Evolutionary conservation across 2,888 invertebrate species (phyloP).

Genomic region (Helicoverpa assulta): DNA sequence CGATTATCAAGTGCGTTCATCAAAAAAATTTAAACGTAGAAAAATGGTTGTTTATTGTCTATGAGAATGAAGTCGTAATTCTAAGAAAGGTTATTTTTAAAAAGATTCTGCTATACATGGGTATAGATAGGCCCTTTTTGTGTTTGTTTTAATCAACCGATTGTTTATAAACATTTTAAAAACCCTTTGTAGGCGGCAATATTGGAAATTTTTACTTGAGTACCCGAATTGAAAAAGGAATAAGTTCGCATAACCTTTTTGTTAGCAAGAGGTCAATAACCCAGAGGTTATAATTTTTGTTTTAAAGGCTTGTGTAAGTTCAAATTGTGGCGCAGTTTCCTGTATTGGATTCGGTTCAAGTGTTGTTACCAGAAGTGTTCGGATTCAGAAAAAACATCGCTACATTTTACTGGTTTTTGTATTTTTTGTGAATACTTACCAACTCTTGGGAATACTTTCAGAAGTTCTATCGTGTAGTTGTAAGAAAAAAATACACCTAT

Average conservation of each 20-base stretch:
- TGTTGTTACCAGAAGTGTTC: not conserved
- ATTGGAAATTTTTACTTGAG: not conserved
- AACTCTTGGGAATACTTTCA: too few species aligned
- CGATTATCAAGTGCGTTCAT: too few species aligned
- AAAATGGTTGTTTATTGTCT: too few species aligned
- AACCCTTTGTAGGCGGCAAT: slow-evolving; percentile 2
- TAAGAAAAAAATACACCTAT: too few species aligned
- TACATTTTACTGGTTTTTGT: not conserved
- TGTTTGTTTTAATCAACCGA: not conserved
- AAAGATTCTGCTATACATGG: not conserved
- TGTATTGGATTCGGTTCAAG: slow-evolving; percentile 3
- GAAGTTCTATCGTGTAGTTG: too few species aligned
- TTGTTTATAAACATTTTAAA: slow-evolving; percentile 13
- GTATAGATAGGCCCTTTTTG: too few species aligned
- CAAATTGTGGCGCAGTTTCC: not conserved
- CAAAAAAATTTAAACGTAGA: too few species aligned
- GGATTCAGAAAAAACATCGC: not conserved
- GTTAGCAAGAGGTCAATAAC: slow-evolving; percentile 18
- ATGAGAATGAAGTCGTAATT: too few species aligned
- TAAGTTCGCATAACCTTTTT: slow-evolving; percentile 3
- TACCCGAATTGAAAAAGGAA: slow-evolving; percentile 8
- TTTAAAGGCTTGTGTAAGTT: slow-evolving; percentile 14
- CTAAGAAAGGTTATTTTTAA: not conserved
- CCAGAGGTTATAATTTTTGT: not conserved
- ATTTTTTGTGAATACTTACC: too few species aligned